phyloP scores from a whole-genome alignment of 2,113 vertebrate species.

The Nettapus auritus region DNA sequence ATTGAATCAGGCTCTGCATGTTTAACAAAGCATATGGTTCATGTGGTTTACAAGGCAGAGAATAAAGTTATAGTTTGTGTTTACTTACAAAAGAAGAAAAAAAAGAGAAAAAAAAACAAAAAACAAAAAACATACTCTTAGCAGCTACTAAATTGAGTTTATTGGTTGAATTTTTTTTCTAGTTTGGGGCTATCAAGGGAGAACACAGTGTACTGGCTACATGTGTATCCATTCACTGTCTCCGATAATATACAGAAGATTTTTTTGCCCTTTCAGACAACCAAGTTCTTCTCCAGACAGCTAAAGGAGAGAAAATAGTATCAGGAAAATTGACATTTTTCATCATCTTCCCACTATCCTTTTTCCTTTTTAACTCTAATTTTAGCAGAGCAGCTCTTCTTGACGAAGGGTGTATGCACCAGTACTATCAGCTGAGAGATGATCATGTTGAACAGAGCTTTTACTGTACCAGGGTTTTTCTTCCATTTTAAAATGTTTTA shows the following conservation, averaged over 20 bases:
- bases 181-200: neutral
- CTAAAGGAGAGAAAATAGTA: neutral
- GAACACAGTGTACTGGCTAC: neutral
- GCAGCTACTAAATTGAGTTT: neutral
- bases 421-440: neutral
- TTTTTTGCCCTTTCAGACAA: neutral
- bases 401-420: neutral
- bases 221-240: neutral
- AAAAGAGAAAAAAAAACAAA: neutral
- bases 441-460: neutral
- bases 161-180: neutral
- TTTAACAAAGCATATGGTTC: neutral
- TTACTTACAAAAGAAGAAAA: neutral
- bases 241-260: neutral
- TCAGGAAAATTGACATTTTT: neutral
- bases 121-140: neutral
- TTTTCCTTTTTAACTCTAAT: neutral
- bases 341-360: neutral
- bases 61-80: neutral
- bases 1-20: neutral
- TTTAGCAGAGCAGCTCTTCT: neutral
- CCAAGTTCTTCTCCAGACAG: neutral
- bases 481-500: neutral
- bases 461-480: neutral
- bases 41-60: neutral